Evolutionary conservation across 1,140 invertebrate species (phyloP).

Genomic region (Lepidurus apus): DNA sequence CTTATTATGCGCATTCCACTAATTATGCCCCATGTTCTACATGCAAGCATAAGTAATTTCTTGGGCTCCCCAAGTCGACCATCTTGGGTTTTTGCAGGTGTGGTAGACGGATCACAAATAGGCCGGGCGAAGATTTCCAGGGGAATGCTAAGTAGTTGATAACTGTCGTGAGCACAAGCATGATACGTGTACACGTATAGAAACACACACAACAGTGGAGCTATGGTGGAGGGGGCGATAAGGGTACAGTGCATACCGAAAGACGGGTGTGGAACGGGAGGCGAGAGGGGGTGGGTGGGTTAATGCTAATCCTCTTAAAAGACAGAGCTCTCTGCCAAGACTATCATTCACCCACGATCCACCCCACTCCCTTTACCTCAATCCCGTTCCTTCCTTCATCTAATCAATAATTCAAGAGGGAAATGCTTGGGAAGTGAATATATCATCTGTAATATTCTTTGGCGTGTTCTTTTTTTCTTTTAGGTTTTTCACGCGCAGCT

Average conservation of each 20-base stretch:
- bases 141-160: constrained; percentile 15
- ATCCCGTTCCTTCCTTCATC: constrained; percentile 27
- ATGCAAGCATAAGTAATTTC: constrained; percentile 7
- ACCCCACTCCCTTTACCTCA: constrained; percentile 35
- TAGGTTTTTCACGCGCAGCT: neutral
- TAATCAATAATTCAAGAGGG: constrained; percentile 13
- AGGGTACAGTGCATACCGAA: neutral
- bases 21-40: constrained; percentile 23
- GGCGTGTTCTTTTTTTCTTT: neutral
- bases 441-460: neutral
- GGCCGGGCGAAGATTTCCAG: constrained; percentile 41
- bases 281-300: constrained; percentile 26
- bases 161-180: constrained; percentile 45
- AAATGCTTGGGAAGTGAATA: neutral
- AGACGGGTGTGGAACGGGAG: neutral
- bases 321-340: constrained; percentile 33
- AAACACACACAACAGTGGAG: too few relatives aligned
- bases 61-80: neutral
- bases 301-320: constrained; percentile 27
- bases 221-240: neutral
- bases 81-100: neutral
- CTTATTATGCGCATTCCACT: constrained; percentile 11
- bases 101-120: neutral
- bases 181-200: constrained; percentile 27
- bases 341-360: constrained; percentile 34